These are phyloP conservation scores for Dicaeum eximium DNA, from an alignment of 2,113 vertebrate species.

Conservation along the genomic window DNA sequence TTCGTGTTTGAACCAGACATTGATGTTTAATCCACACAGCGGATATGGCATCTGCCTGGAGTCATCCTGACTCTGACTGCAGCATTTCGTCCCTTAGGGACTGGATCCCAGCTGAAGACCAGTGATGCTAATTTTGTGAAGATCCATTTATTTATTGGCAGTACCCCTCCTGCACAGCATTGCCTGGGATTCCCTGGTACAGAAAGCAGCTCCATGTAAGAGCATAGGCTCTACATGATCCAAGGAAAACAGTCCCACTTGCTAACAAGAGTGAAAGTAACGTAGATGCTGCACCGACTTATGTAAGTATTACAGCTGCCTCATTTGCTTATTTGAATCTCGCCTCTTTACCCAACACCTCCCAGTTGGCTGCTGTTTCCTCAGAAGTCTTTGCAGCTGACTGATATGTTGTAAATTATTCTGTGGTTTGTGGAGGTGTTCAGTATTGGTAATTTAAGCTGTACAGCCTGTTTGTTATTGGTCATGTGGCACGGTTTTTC, in stretches of 20 bases:
- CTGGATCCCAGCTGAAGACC: not conserved
- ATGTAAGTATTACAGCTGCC: not conserved
- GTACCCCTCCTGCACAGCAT: not conserved
- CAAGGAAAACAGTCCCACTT: not conserved
- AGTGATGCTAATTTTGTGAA: not conserved
- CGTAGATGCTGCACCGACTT: not conserved
- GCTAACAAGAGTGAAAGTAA: not conserved
- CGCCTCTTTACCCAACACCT: not conserved
- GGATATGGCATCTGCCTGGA: not conserved
- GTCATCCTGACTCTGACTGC: not conserved
- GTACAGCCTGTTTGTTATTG: not conserved
- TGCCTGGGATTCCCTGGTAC: not conserved
- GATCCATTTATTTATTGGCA: not conserved
- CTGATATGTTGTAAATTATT: not conserved
- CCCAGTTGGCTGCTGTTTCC: not conserved
- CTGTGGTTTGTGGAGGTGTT: slow-evolving; percentile 25
- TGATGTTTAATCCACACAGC: not conserved
- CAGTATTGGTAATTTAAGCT: not conserved
- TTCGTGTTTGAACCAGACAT: not conserved
- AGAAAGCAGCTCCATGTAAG: not conserved
- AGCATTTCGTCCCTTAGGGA: not conserved
- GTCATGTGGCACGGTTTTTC: not conserved
- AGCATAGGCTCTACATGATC: not conserved
- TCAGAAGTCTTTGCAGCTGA: slow-evolving; percentile 4
- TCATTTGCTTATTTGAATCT: not conserved